Percentiles rank a stretch among this genome's conserved stretches.
phyloP scores from a whole-genome alignment of 2,113 vertebrate genomes.

The Etheostoma cragini region DNA sequence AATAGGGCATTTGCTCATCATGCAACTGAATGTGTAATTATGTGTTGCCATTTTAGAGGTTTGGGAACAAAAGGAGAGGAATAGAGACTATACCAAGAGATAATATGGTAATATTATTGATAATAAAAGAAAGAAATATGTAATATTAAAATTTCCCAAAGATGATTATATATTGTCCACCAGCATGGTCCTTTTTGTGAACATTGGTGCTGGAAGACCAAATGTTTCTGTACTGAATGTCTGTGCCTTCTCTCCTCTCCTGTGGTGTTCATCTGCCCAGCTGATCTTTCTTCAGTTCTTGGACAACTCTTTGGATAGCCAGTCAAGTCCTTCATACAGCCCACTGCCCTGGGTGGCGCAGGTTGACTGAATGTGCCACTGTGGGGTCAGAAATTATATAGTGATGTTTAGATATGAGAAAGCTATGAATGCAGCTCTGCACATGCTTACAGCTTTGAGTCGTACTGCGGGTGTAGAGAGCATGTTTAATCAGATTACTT shows the following conservation, averaged over 20 bases:
- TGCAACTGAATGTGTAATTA: slow-evolving; percentile 35
- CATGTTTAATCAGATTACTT: slow-evolving; percentile 53
- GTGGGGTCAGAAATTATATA: slow-evolving; percentile 37
- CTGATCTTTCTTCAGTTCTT: slow-evolving; percentile 76
- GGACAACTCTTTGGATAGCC: slow-evolving; percentile 91
- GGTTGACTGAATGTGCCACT: slow-evolving; percentile 93
- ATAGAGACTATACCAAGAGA: slow-evolving; percentile 27
- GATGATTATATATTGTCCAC: slow-evolving; percentile 57
- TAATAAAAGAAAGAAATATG: slow-evolving; percentile 38
- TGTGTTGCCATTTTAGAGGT: slow-evolving; percentile 15
- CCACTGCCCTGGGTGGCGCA: slow-evolving; percentile 92
- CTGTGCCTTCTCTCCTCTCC: slow-evolving; percentile 49
- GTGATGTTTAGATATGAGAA: not conserved
- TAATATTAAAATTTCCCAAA: slow-evolving; percentile 51
- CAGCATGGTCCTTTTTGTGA: slow-evolving; percentile 55
- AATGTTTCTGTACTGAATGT: slow-evolving; percentile 65
- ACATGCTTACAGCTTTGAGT: not conserved
- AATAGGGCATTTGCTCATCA: slow-evolving; percentile 29
- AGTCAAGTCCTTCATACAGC: slow-evolving; percentile 93
- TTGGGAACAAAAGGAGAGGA: slow-evolving; percentile 26
- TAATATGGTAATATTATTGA: slow-evolving; percentile 37
- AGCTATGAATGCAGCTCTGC: not conserved
- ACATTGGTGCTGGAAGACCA: slow-evolving; percentile 47
- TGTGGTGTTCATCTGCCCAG: slow-evolving; percentile 30
- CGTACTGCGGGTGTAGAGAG: not conserved